These are phyloP conservation scores for Catalaphyllia jardinei DNA, from an alignment of 64 coral and sea anemone genomes.

Conservation along the genomic window DNA sequence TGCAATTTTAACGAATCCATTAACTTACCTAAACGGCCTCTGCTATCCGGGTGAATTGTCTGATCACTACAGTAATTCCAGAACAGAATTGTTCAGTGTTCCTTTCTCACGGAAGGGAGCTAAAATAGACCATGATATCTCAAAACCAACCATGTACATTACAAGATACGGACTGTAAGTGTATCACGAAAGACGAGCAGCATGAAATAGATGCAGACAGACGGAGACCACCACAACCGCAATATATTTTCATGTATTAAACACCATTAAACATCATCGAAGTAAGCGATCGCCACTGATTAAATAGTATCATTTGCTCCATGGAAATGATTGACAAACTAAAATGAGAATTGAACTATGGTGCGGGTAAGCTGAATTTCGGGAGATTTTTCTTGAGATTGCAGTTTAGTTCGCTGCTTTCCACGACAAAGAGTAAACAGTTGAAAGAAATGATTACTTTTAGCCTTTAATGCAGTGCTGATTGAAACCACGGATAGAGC, in stretches of 20 bases:
- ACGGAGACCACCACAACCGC: conserved; percentile 3
- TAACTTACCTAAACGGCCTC: neutral
- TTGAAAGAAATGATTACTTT: neutral
- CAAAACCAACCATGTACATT: neutral
- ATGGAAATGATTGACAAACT: neutral
- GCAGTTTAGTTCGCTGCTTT: neutral
- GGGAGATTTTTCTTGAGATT: neutral
- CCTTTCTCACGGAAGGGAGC: neutral
- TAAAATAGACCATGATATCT: neutral
- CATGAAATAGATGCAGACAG: neutral
- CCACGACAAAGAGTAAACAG: neutral
- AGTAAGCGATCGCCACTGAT: neutral
- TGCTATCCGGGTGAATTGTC: neutral
- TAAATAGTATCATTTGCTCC: neutral
- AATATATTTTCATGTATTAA: neutral
- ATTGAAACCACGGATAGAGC: neutral
- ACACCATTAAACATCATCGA: neutral
- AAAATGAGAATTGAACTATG: neutral
- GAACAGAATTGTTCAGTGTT: neutral
- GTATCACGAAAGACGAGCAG: neutral
- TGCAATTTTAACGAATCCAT: neutral
- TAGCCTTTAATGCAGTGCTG: neutral
- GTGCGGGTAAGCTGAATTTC: neutral
- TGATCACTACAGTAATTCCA: neutral
- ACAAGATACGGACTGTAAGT: neutral